Conservation (phyloP, 1,140 invertebrate species). For the Nomia melanderi region DNA sequence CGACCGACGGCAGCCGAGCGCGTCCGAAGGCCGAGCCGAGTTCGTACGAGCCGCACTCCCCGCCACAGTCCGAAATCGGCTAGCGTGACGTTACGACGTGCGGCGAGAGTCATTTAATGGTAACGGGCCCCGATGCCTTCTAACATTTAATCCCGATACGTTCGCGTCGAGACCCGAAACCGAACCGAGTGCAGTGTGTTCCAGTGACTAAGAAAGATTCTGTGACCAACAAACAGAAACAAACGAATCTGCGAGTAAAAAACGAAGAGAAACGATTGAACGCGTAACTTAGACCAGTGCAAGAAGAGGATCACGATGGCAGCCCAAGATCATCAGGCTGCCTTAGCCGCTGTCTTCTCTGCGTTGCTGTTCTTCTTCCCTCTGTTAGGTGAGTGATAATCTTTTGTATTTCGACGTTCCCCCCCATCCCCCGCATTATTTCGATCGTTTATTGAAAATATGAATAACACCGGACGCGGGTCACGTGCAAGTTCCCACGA, state of each 20-base stretch:
- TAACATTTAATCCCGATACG: slow-evolving; percentile 44
- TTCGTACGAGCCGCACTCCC: slow-evolving; percentile 67
- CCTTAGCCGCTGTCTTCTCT: slow-evolving; percentile 52
- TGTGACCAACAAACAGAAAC: background rate
- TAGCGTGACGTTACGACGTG: slow-evolving; percentile 75
- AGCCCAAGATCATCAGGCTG: slow-evolving; percentile 63
- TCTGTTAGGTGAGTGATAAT: slow-evolving; percentile 68
- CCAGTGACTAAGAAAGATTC: slow-evolving; percentile 43
- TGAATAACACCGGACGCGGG: background rate
- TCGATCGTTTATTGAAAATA: no score
- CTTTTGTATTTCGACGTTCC: no score
- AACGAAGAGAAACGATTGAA: slow-evolving; percentile 2
- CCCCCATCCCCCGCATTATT: no score
- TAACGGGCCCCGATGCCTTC: slow-evolving; percentile 54
- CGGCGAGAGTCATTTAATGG: slow-evolving; percentile 46
- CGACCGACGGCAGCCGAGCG: slow-evolving; percentile 54
- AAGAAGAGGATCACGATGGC: slow-evolving; percentile 68
- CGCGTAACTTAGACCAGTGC: slow-evolving; percentile 23
- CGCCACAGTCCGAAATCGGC: slow-evolving; percentile 78
- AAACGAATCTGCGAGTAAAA: background rate
- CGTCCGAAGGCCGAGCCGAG: slow-evolving; percentile 68
- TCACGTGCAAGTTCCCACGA: slow-evolving; percentile 38
- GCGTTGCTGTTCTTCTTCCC: slow-evolving; percentile 68
- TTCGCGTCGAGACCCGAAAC: slow-evolving; percentile 5
- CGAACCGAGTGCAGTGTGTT: slow-evolving; percentile 50